Conservation (phyloP, 2,888 invertebrate genomes). For the Cotesia congregata region DNA sequence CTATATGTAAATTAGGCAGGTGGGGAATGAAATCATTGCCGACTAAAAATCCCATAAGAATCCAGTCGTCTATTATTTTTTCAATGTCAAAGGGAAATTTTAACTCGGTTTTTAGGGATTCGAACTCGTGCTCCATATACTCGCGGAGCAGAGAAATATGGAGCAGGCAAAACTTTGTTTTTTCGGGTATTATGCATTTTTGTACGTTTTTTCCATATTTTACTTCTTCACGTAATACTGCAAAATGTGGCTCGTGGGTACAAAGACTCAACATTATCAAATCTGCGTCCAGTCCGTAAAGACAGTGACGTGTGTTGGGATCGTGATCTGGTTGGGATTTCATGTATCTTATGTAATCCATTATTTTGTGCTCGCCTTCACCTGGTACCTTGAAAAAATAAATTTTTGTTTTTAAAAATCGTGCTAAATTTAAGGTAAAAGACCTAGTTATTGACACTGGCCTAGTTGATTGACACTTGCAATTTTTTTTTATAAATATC, state of each 20-base stretch:
- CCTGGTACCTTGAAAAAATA: constrained; percentile 82
- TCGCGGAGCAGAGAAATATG: constrained; percentile 93
- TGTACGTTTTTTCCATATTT: constrained; percentile 77
- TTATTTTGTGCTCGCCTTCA: constrained; percentile 98
- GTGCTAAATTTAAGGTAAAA: neutral
- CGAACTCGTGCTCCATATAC: constrained; percentile 93
- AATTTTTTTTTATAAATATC: neutral
- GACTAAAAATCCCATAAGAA: constrained; percentile 95
- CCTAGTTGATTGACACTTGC: no score
- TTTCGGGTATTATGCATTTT: constrained; percentile 83
- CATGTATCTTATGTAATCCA: constrained; percentile 96
- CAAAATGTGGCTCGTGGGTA: constrained; percentile 96
- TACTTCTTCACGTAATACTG: constrained; percentile 93
- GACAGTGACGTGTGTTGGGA: constrained; percentile 93
- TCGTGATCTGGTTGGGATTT: constrained; percentile 88
- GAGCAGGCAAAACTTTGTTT: constrained; percentile 92
- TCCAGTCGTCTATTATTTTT: constrained; percentile 97
- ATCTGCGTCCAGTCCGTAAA: constrained; percentile 98
- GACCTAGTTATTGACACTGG: neutral
- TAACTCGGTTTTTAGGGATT: constrained; percentile 76
- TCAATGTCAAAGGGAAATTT: constrained; percentile 88
- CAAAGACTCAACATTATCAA: constrained; percentile 96
- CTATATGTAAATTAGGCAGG: constrained; percentile 94
- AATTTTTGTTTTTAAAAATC: neutral
- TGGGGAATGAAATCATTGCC: constrained; percentile 99